A percentile compares a stretch with the other conserved stretches of the same genome.
Conservation (phyloP, 2,888 invertebrate genomes). For the Phengaris alcon region DNA sequence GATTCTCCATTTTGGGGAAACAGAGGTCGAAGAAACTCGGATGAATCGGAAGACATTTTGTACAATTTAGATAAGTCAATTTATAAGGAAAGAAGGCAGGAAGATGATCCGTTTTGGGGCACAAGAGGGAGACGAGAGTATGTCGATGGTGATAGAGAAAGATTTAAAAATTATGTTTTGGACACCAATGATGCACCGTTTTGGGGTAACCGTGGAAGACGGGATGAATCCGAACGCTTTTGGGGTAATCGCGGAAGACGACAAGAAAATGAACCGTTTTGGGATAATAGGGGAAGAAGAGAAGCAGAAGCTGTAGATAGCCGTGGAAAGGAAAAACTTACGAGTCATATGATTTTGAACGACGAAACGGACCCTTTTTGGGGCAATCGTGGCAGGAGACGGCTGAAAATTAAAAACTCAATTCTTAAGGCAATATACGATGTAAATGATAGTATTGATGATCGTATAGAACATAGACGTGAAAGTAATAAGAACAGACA, state of each 20-base stretch:
- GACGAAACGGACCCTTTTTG: conserved; percentile 52
- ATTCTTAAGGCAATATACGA: conserved; percentile 52
- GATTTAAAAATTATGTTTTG: neutral
- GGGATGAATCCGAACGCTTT: conserved; percentile 53
- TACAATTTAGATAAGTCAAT: conserved; percentile 3
- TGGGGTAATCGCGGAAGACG: conserved; percentile 55
- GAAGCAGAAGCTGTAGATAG: conserved; percentile 62
- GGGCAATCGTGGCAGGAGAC: conserved; percentile 59
- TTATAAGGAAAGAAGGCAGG: conserved; percentile 31
- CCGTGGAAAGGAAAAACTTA: conserved; percentile 51
- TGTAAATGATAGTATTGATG: conserved; percentile 53
- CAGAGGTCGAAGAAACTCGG: conserved; percentile 28
- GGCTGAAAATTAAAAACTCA: conserved; percentile 48
- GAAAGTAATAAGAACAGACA: conserved; percentile 31
- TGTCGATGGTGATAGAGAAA: neutral
- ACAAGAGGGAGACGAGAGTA: conserved; percentile 45
- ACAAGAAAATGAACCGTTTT: conserved; percentile 55
- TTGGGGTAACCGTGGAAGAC: conserved; percentile 56
- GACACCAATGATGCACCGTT: conserved; percentile 46
- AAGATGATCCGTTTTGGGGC: conserved; percentile 41
- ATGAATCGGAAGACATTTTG: neutral
- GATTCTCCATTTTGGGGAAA: conserved; percentile 35
- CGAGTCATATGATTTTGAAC: conserved; percentile 38
- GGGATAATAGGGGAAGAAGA: conserved; percentile 49
- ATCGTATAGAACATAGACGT: conserved; percentile 48